Base-by-base conservation (phyloP, 2,113 vertebrate genomes). In the Chionodraco myersi region DNA sequence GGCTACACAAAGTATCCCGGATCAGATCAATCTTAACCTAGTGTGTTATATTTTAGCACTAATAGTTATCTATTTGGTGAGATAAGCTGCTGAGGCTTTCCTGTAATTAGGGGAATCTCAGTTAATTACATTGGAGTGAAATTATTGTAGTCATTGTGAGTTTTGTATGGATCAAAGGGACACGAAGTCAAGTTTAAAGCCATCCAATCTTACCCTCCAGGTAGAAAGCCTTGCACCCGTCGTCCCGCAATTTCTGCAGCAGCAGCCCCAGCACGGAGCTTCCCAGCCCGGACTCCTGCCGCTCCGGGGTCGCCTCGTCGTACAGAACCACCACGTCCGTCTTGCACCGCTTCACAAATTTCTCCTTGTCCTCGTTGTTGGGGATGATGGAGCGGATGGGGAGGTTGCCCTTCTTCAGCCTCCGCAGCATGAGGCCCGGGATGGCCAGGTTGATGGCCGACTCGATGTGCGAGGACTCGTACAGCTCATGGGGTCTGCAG, bases 401-500 rank as follows among this genome's bases (percentile, higher is more conserved):
- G 86, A 99, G 93, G 93, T 97, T 99, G 82, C 98, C 97, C 93
- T 98, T 99, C 92, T 96, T 96, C 88, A 99, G 96, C 59, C 98
- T 94, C 79, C 98, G 94, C 66, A 99, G 95, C 98, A 99, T 98
- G 87, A 99, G 95, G 72, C 96, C 97, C 51, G 98, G 97, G 77
- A 99, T 97, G 84, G 96, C 97, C 92, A 99, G 95, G 91, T 96
- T 97, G 86, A 99, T 97, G 94, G 98, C 98, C 80, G 96, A 95
- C 90, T 98, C 97, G 83, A 99, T 96, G 94, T 98, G 98, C 85
- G 97, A 97, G 72, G 97, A 98, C 80, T 99, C 97, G 75, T 98
- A 99, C 9, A 98, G 94, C 91, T 99, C 97, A 79, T 96, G 97
- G 5, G 98, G 92, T 72, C 98, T 96, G 82, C 97, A 99, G 97